Conservation (phyloP, 23 tunicate genomes). For the Trididemnum nubilum region DNA sequence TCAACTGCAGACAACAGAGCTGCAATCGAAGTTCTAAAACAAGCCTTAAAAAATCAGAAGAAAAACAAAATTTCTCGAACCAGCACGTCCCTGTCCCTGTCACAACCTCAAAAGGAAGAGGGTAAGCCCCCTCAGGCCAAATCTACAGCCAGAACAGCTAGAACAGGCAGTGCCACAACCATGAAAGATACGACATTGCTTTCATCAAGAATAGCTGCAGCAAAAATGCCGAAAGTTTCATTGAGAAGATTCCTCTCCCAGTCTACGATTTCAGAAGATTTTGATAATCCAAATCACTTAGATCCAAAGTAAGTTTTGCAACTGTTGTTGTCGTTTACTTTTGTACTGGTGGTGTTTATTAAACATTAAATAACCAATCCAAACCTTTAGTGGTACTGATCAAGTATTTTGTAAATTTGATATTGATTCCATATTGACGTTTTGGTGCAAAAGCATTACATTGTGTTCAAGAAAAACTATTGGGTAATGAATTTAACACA, state of each 20-base stretch:
- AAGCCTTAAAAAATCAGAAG: constrained; percentile 59
- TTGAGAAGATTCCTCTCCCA: constrained; percentile 20
- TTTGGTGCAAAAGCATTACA: no score
- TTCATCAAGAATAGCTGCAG: neutral
- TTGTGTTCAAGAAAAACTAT: no score
- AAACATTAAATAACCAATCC: no score
- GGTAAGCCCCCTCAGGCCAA: neutral
- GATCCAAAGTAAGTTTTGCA: constrained; percentile 14
- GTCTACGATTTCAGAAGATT: constrained; percentile 10
- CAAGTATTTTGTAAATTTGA: no score
- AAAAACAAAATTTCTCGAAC: constrained; percentile 63
- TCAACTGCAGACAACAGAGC: constrained; percentile 30
- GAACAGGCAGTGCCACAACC: neutral
- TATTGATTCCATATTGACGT: no score
- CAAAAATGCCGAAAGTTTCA: neutral
- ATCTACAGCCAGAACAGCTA: neutral
- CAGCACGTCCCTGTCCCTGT: constrained; percentile 34
- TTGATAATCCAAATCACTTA: neutral
- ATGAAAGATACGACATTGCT: neutral
- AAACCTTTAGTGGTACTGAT: no score
- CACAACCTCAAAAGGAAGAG: neutral
- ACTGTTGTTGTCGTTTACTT: no score
- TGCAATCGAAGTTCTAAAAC: constrained; percentile 60
- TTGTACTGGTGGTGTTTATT: no score
- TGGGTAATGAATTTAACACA: no score